Evolutionary conservation across 2,888 invertebrate species (phyloP).

Genomic region (Mimas tiliae): DNA sequence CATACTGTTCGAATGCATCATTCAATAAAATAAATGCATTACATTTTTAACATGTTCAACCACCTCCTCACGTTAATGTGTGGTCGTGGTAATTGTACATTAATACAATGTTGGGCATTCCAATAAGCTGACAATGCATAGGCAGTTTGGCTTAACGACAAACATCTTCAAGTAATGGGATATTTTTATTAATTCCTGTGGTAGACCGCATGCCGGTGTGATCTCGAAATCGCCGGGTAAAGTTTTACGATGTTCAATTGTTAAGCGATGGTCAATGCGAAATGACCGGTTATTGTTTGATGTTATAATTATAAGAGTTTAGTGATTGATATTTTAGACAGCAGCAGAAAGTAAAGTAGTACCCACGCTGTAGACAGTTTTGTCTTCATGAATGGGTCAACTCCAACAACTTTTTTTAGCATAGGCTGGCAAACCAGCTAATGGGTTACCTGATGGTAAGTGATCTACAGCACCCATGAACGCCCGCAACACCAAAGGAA

Average conservation of each 20-base stretch:
- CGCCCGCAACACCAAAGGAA: too few species aligned
- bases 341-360: too few species aligned
- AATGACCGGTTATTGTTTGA: slow-evolving; percentile 18
- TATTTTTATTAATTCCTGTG: slow-evolving; percentile 70
- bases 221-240: slow-evolving; percentile 31
- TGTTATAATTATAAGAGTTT: background rate
- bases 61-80: slow-evolving; percentile 31
- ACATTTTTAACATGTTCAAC: slow-evolving; percentile 25
- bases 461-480: too few species aligned
- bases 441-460: too few species aligned
- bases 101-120: slow-evolving; percentile 51
- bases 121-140: slow-evolving; percentile 63
- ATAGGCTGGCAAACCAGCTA: background rate
- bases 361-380: too few species aligned
- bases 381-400: too few species aligned
- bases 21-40: slow-evolving; percentile 26
- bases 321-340: background rate
- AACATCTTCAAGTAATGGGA: slow-evolving; percentile 45
- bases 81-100: slow-evolving; percentile 46
- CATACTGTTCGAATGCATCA: background rate
- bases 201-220: slow-evolving; percentile 57
- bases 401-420: background rate
- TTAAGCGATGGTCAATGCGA: background rate
- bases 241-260: slow-evolving; percentile 13
- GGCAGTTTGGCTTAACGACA: slow-evolving; percentile 67